These are phyloP conservation scores for Alsophila aescularia DNA, from an alignment of 2,888 invertebrate species.

Conservation along the genomic window DNA sequence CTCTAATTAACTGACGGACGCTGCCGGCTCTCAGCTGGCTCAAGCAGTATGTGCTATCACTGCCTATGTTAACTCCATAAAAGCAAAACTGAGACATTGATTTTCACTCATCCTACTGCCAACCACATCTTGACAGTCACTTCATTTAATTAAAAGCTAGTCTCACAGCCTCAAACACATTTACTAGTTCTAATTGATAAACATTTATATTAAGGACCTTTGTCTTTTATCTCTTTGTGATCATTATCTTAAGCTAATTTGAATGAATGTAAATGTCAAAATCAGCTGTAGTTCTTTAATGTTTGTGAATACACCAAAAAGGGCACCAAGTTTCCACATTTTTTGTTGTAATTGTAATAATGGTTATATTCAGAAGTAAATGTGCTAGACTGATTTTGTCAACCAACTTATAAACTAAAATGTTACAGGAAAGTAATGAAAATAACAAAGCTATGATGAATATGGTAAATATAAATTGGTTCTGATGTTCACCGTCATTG, in stretches of 20 bases:
- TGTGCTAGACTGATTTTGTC: too few species aligned
- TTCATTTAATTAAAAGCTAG: neutral
- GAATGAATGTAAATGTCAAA: too few species aligned
- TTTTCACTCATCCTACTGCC: constrained; percentile 26
- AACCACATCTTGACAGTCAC: neutral
- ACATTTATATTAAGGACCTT: too few species aligned
- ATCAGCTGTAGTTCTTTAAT: too few species aligned
- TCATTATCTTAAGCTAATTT: too few species aligned
- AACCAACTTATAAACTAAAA: neutral
- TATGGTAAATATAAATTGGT: constrained; percentile 1
- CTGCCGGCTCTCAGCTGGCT: constrained; percentile 81
- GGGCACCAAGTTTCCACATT: too few species aligned
- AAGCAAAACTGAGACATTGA: constrained; percentile 33
- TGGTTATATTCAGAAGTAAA: too few species aligned
- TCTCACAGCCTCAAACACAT: neutral
- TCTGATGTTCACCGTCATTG: constrained; percentile 1
- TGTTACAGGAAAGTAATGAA: neutral
- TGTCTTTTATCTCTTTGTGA: too few species aligned
- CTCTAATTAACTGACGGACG: constrained; percentile 81
- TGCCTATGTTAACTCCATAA: neutral
- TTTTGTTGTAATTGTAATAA: too few species aligned
- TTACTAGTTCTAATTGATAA: too few species aligned
- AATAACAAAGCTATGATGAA: constrained; percentile 4
- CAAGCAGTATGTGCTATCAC: constrained; percentile 67
- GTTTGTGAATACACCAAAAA: too few species aligned